Evolutionary conservation across 1,140 invertebrate genomes (phyloP).

Genomic region (Zaprionus davidi): DNA sequence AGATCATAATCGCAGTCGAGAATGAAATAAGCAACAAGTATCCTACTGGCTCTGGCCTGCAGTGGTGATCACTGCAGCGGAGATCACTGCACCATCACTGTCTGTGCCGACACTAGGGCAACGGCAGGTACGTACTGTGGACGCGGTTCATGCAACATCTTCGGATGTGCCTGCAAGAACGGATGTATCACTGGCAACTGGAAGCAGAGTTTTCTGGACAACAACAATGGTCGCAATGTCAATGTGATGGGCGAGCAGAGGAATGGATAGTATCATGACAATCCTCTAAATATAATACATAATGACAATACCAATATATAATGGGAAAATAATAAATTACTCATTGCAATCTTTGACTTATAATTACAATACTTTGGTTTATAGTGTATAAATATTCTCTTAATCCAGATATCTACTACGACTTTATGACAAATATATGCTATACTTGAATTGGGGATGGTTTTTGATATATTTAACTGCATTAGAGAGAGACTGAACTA

Average conservation of each 20-base stretch:
- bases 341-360: too few relatives aligned
- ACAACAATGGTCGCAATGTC: background rate
- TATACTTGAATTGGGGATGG: too few relatives aligned
- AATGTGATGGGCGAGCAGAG: background rate
- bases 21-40: background rate
- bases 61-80: background rate
- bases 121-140: slow-evolving; percentile 3
- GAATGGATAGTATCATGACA: background rate
- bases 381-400: too few relatives aligned
- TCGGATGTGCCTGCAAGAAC: background rate
- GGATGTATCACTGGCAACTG: slow-evolving; percentile 20
- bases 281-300: too few relatives aligned
- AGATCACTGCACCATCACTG: background rate
- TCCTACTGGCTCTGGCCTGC: background rate
- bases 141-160: slow-evolving; percentile 8
- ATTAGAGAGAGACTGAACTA: too few relatives aligned
- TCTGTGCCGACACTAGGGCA: slow-evolving; percentile 22
- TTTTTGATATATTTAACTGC: too few relatives aligned
- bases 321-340: too few relatives aligned
- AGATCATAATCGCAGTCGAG: background rate
- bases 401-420: too few relatives aligned
- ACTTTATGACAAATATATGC: too few relatives aligned
- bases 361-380: too few relatives aligned
- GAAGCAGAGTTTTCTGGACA: slow-evolving; percentile 15
- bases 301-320: background rate